Base-by-base conservation (phyloP, 53 echinoderm and acorn worm species). In the Pentamera pediparva region DNA sequence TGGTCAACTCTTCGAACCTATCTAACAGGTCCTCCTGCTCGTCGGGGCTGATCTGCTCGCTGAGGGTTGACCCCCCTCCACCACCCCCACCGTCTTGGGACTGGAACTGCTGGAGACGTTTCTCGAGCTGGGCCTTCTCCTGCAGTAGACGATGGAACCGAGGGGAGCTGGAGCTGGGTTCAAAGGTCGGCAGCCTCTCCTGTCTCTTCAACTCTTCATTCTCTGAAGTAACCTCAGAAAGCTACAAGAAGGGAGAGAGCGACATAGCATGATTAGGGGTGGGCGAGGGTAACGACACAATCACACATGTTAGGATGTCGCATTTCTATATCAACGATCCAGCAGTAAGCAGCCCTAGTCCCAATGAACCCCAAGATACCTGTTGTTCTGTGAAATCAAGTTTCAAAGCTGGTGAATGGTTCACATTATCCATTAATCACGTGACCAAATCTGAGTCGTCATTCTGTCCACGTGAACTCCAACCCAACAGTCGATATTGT, bases 171-270 rank as follows among this genome's bases (percentile, higher is more conserved):
- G 47, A 55, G 20, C 22, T 56, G 28, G 67, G 67, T 20, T 72
- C 53, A 53, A 72, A 72, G 32, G 55, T 72, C 17, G 73, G 73
- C 3, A 53, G 34, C 12, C 35, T 65, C 15, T 71, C 70, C 37
- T 75, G 77, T 9, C 64, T 61, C 19, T 92, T 83, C 33, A 91
- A 69, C 13, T 82, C 69, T 27, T 91, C 90, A 60, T 91, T 95
- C 54, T 80, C 79, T 65, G 91, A 88, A 5, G 82, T 91, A 59
- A 91, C 71, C 35, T 85, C 78, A 5, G 96, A 85, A 40, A 95
- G 80, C 96, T 95, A 59, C 2, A 18, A 69, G 43, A 10, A 41
- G 43, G 43, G 15, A 10, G 43, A 41, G 15, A 41, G 15, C 8
- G 43, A 41, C 8, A 41, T 41, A 41, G 15, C 8, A 41, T 41